phyloP scores from a whole-genome alignment of 2,888 invertebrate genomes.

The Rotaria macrura region DNA sequence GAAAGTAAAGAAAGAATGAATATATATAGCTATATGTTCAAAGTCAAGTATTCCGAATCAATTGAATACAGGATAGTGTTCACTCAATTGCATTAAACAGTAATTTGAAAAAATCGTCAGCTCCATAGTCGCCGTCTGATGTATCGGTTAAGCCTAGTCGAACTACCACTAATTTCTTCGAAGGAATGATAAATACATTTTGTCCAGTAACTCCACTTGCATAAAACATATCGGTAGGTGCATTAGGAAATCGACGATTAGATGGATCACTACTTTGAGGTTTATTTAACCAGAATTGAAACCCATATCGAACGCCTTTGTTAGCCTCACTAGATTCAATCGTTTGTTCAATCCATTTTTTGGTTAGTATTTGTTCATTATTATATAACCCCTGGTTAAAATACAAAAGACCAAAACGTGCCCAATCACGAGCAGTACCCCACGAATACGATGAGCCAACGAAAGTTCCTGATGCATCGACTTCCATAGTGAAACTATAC shows the following conservation, averaged over 20 bases:
- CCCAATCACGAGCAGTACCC: conserved; percentile 16
- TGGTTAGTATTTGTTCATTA: not conserved
- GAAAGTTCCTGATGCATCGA: not conserved
- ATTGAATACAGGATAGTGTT: too few species aligned
- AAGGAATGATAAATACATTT: conserved; percentile 3
- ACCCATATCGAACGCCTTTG: not conserved
- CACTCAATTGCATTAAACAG: not conserved
- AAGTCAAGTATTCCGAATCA: too few species aligned
- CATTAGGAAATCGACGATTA: not conserved
- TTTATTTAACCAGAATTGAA: not conserved
- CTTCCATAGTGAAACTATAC: not conserved
- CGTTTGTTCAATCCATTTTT: conserved; percentile 1
- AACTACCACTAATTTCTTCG: not conserved
- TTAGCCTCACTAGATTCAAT: not conserved
- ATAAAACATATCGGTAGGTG: not conserved
- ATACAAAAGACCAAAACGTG: not conserved
- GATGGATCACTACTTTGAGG: not conserved
- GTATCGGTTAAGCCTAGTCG: not conserved
- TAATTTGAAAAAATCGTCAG: not conserved
- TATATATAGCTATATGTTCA: too few species aligned
- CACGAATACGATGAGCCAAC: conserved; percentile 1
- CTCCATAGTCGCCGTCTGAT: not conserved
- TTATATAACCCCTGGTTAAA: not conserved
- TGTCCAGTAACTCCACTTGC: not conserved
- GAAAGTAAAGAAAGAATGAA: too few species aligned